Percentiles rank a stretch among this genome's conserved stretches.
These are phyloP conservation scores for Synergus japonicus DNA, from an alignment of 2,888 invertebrate genomes.

Conservation along the genomic window DNA sequence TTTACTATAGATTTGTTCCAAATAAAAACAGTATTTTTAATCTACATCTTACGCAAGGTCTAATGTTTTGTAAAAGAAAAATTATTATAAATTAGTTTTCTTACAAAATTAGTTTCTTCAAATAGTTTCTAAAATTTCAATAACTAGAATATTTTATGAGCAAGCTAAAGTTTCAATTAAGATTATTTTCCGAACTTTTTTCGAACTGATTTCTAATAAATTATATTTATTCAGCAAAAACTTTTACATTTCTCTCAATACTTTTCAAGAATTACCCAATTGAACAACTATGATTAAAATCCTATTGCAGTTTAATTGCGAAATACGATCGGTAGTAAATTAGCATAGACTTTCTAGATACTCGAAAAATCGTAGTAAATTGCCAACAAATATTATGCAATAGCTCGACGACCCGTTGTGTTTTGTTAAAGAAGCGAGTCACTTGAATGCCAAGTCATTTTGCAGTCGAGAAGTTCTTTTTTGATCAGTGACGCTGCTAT, in stretches of 20 bases:
- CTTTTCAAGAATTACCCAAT: neutral
- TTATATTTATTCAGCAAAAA: neutral
- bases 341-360: neutral
- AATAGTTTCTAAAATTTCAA: neutral
- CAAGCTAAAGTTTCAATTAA: neutral
- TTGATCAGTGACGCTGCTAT: neutral
- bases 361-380: neutral
- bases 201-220: neutral
- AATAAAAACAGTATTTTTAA: neutral
- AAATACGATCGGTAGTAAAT: neutral
- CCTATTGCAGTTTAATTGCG: neutral
- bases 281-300: neutral
- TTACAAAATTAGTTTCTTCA: neutral
- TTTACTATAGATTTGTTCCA: neutral
- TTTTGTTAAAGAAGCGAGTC: neutral
- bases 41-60: neutral
- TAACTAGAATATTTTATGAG: neutral
- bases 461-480: neutral
- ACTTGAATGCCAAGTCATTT: constrained; percentile 3
- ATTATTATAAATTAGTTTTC: too few relatives aligned
- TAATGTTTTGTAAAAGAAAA: too few relatives aligned
- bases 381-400: neutral
- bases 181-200: neutral
- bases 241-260: neutral
- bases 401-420: neutral